Evolutionary conservation across 2,888 invertebrate species (phyloP), one percentile per base, ranked within the genome.

Genomic region (Aporophyla lueneburgensis): DNA sequence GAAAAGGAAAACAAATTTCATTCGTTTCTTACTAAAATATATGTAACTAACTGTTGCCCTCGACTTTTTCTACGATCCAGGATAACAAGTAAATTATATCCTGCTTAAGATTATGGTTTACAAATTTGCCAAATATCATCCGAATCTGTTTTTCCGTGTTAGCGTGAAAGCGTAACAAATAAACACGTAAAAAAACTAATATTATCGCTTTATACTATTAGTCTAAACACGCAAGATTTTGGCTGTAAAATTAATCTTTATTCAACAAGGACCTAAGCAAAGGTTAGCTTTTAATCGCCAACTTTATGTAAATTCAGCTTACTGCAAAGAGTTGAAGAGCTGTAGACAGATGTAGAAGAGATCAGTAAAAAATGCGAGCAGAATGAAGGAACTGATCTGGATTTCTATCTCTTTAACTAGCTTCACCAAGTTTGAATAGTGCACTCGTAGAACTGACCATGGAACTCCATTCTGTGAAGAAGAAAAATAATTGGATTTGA

Each of bases 311-410:
- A 21, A 10, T 19, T 21, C 5, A 9, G 53, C 86, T 87, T 89
- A 93, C 93, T 90, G 90, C n/a, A 93, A 80, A 9, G 87, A 84
- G 58, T 90, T 88, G 66, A 89, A 93, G 1, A 93, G 80, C 68
- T 92, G 91, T 7, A 86, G 46, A 54, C 92, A 91, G 7, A 92
- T 89, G 73, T 88, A 92, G 78, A 88, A 91, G 10, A 93, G 79
- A 58, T 91, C 88, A 5, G 68, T 78, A 62, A 93, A 91, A 27
- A 92, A 91, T 0, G 93, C 90, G 5, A 92, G 6, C 5, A 95
- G 81, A 7, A 94, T 88, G 19, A 94, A 86, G 4, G 81, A 86
- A 16, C 91, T 91, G 61, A 94, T 78, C 14, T 87, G 86, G 1
- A 33, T 58, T 62, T 93, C 88, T 33, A 92, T 88, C 16, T 89